Percentiles rank a stretch among this genome's conserved stretches.
phyloP scores from a whole-genome alignment of 2,113 vertebrate species.

The Hystrix cristata region DNA sequence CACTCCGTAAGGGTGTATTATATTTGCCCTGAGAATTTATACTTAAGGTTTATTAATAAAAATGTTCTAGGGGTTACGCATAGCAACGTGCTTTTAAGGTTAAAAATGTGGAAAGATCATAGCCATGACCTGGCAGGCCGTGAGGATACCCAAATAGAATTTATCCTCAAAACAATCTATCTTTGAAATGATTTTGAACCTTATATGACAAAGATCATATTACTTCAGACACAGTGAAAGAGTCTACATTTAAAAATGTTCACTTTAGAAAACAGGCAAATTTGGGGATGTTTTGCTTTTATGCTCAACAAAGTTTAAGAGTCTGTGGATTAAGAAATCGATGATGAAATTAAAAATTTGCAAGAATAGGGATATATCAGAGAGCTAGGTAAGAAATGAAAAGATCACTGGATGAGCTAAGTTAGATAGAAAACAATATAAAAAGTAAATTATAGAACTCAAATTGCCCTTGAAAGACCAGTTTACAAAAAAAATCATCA shows the following conservation, averaged over 20 bases:
- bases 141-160: not conserved
- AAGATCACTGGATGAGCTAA: not conserved
- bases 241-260: slow-evolving; percentile 20
- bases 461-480: not conserved
- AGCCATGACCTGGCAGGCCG: not conserved
- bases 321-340: not conserved
- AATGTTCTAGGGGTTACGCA: not conserved
- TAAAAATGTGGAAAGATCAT: not conserved
- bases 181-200: slow-evolving; percentile 1
- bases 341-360: not conserved
- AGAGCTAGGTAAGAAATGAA: not conserved
- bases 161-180: not conserved
- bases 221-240: not conserved
- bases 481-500: not conserved
- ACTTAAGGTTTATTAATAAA: not conserved
- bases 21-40: not conserved
- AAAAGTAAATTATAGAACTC: not conserved
- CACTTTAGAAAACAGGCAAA: not conserved
- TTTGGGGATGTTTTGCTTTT: not conserved
- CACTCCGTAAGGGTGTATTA: not conserved
- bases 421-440: not conserved
- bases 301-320: not conserved
- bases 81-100: not conserved
- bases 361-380: not conserved
- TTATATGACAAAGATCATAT: not conserved